Evolutionary conservation across 2,113 vertebrate species (phyloP).

Genomic region (Salvelinus fontinalis): DNA sequence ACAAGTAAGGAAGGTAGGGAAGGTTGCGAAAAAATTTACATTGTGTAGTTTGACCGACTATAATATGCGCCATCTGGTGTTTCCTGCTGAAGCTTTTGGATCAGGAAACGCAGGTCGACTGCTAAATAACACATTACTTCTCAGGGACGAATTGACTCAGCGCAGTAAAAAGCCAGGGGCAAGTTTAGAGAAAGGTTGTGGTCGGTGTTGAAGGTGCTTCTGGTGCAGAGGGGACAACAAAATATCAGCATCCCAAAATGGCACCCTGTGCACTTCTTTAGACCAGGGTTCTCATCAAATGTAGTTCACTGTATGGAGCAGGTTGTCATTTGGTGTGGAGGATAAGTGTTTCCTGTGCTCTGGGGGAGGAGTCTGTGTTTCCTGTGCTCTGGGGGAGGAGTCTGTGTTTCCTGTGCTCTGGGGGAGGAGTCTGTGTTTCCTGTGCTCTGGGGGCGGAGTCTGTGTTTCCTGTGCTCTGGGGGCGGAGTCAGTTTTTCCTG

Average conservation of each 20-base stretch:
- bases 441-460: too few relatives aligned
- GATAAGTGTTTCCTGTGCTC: too few relatives aligned
- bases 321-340: too few relatives aligned
- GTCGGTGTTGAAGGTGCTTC: background rate
- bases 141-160: background rate
- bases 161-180: background rate
- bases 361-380: background rate
- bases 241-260: background rate
- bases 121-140: slow-evolving; percentile 18
- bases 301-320: too few relatives aligned
- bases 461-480: too few relatives aligned
- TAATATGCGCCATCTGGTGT: slow-evolving; percentile 34
- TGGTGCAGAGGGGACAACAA: slow-evolving; percentile 8
- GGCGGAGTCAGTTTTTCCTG: too few relatives aligned
- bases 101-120: background rate
- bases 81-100: background rate
- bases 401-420: background rate
- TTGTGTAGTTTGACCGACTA: slow-evolving; percentile 33
- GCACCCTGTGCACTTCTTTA: background rate
- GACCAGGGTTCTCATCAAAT: too few relatives aligned
- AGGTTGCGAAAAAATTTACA: slow-evolving; percentile 28
- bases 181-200: slow-evolving; percentile 3
- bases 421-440: too few relatives aligned
- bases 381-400: background rate
- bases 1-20: slow-evolving; percentile 1